Conservation (phyloP, 1,140 invertebrate species). For the Drosophila pruinosa region DNA sequence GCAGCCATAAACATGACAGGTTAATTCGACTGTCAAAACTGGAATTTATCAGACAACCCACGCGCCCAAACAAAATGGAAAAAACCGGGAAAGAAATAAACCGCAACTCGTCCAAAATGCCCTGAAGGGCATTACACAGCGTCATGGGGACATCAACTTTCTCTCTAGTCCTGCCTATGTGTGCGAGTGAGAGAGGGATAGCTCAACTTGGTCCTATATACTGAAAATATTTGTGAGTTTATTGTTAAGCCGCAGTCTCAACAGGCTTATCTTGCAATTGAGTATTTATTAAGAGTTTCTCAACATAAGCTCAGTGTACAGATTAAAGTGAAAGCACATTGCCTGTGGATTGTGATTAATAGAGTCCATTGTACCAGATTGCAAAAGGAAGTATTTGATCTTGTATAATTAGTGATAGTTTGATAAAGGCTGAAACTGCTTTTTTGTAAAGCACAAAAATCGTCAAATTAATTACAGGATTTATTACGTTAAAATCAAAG, state of each 20-base stretch:
- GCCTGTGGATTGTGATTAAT: background rate
- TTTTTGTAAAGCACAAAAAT: no score
- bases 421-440: no score
- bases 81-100: conserved; percentile 21
- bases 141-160: background rate
- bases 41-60: conserved; percentile 54
- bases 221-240: conserved; percentile 19
- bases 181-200: background rate
- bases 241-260: conserved; percentile 15
- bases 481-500: background rate
- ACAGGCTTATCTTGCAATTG: conserved; percentile 21
- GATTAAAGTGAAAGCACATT: conserved; percentile 1
- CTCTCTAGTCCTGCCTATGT: background rate
- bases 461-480: background rate
- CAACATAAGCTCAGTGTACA: background rate
- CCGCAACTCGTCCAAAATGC: conserved; percentile 20
- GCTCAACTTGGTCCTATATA: conserved; percentile 1
- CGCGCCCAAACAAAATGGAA: conserved; percentile 2
- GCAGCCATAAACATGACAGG: conserved; percentile 49
- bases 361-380: no score
- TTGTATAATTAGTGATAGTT: no score
- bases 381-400: no score
- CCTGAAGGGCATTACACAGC: background rate
- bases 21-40: conserved; percentile 64
- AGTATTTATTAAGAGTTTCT: background rate